A percentile compares a stretch with the other conserved stretches of the same genome.
These are phyloP conservation scores for Pyralis farinalis DNA, from an alignment of 2,888 invertebrate species.

Conservation along the genomic window DNA sequence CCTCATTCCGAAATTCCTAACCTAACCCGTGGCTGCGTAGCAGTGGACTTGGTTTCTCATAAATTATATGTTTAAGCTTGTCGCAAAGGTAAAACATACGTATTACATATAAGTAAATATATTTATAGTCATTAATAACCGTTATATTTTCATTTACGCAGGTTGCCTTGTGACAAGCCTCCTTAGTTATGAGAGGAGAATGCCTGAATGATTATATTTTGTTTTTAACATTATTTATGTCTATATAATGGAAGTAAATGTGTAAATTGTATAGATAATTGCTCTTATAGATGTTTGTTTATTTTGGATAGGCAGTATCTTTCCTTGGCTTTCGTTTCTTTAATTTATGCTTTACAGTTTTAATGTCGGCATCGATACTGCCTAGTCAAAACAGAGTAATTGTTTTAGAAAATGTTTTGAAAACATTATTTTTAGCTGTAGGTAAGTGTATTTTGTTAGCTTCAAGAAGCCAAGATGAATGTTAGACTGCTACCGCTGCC, in stretches of 20 bases:
- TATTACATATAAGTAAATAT: slow-evolving; percentile 36
- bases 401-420: slow-evolving; percentile 58
- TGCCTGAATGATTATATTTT: slow-evolving; percentile 44
- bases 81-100: slow-evolving; percentile 68
- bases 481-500: slow-evolving; percentile 79
- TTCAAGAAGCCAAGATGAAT: slow-evolving; percentile 78
- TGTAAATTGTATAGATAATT: slow-evolving; percentile 73
- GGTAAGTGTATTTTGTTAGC: slow-evolving; percentile 81
- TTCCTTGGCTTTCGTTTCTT: slow-evolving; percentile 36
- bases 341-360: slow-evolving; percentile 17
- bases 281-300: slow-evolving; percentile 73
- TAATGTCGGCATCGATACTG: slow-evolving; percentile 61
- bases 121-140: slow-evolving; percentile 31
- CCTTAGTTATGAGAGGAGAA: slow-evolving; percentile 47
- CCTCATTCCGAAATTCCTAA: slow-evolving; percentile 14
- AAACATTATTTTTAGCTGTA: slow-evolving; percentile 67
- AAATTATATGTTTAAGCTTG: slow-evolving; percentile 59
- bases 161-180: slow-evolving; percentile 71
- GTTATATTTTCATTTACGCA: slow-evolving; percentile 37
- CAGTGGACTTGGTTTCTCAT: slow-evolving; percentile 75
- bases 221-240: slow-evolving; percentile 37
- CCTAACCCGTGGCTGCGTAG: slow-evolving; percentile 66
- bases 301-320: slow-evolving; percentile 73
- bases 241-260: slow-evolving; percentile 46
- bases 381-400: slow-evolving; percentile 47